Evolutionary conservation across 2,113 vertebrate species (phyloP).

Genomic region (Eulemur rufifrons): DNA sequence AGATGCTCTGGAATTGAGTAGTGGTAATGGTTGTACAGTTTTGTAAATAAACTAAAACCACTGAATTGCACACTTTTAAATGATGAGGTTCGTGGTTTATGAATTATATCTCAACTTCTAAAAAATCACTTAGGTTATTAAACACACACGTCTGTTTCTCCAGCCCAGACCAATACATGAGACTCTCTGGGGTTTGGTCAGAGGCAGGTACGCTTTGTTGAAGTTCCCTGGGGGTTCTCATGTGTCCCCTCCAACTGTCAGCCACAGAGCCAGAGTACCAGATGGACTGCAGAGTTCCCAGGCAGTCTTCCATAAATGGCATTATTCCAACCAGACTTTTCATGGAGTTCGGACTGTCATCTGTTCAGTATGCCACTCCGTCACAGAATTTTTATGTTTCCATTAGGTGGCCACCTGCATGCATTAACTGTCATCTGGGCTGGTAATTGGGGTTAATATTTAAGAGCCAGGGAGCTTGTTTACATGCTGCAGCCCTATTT

Average conservation of each 20-base stretch:
- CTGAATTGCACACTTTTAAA: not conserved
- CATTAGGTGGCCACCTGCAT: not conserved
- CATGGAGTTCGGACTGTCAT: not conserved
- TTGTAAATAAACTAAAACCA: not conserved
- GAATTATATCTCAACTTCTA: not conserved
- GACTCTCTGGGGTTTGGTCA: not conserved
- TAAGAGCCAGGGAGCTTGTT: not conserved
- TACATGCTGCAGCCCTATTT: not conserved
- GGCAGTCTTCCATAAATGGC: not conserved
- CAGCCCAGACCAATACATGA: not conserved
- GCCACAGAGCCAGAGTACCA: not conserved
- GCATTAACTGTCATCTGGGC: not conserved
- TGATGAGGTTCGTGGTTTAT: not conserved
- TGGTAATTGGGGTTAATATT: not conserved
- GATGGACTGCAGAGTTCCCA: not conserved
- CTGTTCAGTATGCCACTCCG: not conserved
- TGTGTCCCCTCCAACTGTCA: not conserved
- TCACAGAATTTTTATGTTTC: not conserved
- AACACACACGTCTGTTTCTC: not conserved
- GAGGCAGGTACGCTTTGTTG: not conserved
- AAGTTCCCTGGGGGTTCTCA: not conserved
- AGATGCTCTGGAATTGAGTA: not conserved
- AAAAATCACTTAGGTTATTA: not conserved
- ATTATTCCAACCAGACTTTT: not conserved
- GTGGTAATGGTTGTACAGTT: not conserved